Conservation (phyloP, 2,113 vertebrate genomes). For the Cyprinodon brontotheroides region DNA sequence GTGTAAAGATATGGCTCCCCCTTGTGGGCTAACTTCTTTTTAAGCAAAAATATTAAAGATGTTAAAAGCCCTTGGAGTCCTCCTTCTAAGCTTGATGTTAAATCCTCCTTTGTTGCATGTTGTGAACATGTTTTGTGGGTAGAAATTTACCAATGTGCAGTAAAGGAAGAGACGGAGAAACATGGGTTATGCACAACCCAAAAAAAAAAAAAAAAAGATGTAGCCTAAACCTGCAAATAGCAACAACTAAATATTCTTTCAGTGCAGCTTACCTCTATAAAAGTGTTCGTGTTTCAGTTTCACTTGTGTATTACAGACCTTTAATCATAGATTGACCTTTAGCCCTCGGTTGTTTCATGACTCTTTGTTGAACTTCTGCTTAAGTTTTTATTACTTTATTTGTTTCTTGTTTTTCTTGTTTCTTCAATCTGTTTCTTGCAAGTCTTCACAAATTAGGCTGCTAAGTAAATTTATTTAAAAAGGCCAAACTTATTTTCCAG, state of each 20-base stretch:
- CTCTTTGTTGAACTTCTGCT: background rate
- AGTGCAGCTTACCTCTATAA: background rate
- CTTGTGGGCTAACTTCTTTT: slow-evolving; percentile 32
- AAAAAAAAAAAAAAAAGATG: background rate
- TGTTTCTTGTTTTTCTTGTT: no score
- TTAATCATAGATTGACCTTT: background rate
- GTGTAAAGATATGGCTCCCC: slow-evolving; percentile 38
- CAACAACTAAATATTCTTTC: background rate
- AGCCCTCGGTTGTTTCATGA: no score
- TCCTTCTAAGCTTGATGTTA: background rate
- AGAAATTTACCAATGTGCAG: no score
- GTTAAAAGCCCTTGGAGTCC: background rate
- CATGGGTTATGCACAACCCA: background rate
- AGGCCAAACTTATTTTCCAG: no score
- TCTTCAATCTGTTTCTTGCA: background rate
- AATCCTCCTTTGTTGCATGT: background rate
- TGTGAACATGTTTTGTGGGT: background rate
- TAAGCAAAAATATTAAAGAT: background rate
- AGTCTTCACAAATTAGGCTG: background rate
- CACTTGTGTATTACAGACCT: background rate
- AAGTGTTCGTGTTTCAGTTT: no score
- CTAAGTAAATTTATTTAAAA: background rate
- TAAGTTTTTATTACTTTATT: background rate
- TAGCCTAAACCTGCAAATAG: background rate
- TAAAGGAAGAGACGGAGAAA: no score